These are phyloP conservation scores for Petrocephalus sullivani DNA, from an alignment of 2,797 vertebrate species.

Conservation along the genomic window DNA sequence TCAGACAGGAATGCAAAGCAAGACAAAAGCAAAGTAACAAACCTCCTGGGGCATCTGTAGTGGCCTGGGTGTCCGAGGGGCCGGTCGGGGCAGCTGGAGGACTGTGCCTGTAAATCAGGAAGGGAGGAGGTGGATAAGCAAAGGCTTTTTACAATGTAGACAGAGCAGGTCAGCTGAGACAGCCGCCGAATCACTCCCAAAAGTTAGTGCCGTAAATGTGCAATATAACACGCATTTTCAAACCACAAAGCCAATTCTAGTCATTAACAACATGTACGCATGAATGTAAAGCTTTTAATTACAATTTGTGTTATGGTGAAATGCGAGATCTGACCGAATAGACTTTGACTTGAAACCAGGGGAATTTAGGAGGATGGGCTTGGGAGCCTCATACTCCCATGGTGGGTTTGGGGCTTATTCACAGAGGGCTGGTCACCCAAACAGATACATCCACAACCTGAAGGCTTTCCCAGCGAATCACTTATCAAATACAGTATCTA, in stretches of 20 bases:
- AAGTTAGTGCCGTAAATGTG: neutral
- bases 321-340: no score
- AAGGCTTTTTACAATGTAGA: neutral
- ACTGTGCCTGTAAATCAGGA: conserved; percentile 54
- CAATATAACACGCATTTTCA: neutral
- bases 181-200: neutral
- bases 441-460: neutral
- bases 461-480: neutral
- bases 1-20: conserved; percentile 1
- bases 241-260: neutral
- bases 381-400: no score
- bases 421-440: neutral
- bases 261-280: no score
- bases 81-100: conserved; percentile 69
- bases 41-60: conserved; percentile 19
- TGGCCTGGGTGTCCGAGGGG: conserved; percentile 42
- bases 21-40: neutral
- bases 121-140: conserved; percentile 20
- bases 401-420: neutral
- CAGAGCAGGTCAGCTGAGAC: neutral
- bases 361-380: no score
- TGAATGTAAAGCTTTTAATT: no score
- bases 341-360: no score
- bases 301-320: no score
- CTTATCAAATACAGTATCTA: neutral